A percentile compares a stretch with the other conserved stretches of the same genome.
These are phyloP conservation scores for Rhinolophus sinicus DNA, from an alignment of 2,113 vertebrate species.

Conservation along the genomic window DNA sequence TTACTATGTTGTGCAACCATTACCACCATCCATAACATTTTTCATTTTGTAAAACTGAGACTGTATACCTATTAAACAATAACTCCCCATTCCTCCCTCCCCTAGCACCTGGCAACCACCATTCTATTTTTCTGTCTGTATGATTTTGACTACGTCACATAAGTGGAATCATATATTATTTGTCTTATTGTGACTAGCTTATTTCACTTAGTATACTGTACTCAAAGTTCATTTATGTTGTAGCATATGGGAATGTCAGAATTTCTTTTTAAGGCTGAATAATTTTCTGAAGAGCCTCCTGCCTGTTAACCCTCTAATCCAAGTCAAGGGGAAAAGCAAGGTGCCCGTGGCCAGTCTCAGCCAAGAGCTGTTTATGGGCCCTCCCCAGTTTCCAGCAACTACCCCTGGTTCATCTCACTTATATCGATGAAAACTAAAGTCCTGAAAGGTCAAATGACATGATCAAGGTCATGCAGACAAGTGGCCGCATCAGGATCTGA, in stretches of 20 bases:
- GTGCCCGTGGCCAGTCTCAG: fast-evolving
- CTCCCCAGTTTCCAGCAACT: neutral
- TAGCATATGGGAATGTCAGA: neutral
- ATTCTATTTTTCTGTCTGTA: neutral
- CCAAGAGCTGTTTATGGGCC: neutral
- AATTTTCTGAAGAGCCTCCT: neutral
- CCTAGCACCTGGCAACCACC: neutral
- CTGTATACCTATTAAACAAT: neutral
- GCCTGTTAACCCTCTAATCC: neutral
- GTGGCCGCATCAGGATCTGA: neutral
- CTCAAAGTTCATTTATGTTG: neutral
- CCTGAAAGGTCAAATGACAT: neutral
- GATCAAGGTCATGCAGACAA: neutral
- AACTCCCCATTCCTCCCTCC: neutral
- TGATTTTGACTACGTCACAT: neutral
- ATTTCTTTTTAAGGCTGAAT: neutral
- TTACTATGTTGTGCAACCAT: neutral
- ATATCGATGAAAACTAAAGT: neutral
- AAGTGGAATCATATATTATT: neutral
- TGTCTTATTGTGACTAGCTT: neutral
- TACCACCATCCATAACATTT: neutral
- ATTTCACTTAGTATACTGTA: neutral
- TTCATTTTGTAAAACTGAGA: neutral
- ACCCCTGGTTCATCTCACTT: neutral
- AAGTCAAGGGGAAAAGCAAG: neutral